Conservation (phyloP, 2,797 vertebrate genomes). For the Pseudotriccus pelzelni region DNA sequence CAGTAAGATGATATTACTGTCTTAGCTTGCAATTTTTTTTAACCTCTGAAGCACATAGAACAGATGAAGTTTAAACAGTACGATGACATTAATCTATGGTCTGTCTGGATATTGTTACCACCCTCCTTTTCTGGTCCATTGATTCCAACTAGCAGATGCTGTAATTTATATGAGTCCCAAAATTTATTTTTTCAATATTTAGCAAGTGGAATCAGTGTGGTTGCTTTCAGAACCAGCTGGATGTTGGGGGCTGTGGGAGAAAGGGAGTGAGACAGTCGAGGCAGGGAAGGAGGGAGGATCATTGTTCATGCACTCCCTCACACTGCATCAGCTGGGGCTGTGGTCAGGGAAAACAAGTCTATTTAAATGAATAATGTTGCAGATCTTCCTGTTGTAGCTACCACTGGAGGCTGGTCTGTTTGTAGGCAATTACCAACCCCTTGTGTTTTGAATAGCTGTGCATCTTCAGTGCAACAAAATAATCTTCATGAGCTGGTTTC, state of each 20-base stretch:
- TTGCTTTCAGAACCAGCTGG: background rate
- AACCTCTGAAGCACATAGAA: constrained; percentile 52
- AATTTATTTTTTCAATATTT: constrained; percentile 48
- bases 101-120: constrained; percentile 29
- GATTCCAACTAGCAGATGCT: constrained; percentile 9
- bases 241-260: background rate
- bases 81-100: constrained; percentile 17
- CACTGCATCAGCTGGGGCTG: accelerated
- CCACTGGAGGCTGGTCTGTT: background rate
- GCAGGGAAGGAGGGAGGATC: background rate
- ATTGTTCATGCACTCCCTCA: background rate
- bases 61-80: constrained; percentile 60
- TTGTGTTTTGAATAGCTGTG: background rate
- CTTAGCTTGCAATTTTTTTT: constrained; percentile 71
- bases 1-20: constrained; percentile 68
- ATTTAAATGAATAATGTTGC: background rate
- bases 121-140: constrained; percentile 27
- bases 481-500: background rate
- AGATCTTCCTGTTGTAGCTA: background rate
- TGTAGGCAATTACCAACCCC: background rate
- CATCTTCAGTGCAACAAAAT: background rate
- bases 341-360: background rate
- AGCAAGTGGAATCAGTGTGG: background rate
- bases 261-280: accelerated
- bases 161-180: constrained; percentile 4